Base-by-base conservation (phyloP, 2,888 invertebrate species). In the Apeira syringaria region DNA sequence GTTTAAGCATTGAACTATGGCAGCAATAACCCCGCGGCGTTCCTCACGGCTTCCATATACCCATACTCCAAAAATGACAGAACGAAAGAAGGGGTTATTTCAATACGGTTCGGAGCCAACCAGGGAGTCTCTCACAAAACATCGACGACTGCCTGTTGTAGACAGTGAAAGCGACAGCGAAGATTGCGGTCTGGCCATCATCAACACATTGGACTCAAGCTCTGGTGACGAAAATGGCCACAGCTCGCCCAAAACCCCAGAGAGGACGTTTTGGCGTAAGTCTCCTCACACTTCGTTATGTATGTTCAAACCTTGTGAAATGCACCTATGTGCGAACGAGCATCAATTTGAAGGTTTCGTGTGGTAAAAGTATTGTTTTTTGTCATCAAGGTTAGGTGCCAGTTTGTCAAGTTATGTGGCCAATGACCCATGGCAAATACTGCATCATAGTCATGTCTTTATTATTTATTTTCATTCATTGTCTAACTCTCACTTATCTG, bases 1-100 rank as follows among this genome's bases (percentile, higher is more conserved):
- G 6, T 46, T 15, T 26, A 27, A 61, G 49, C 59, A 52, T 58
- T 47, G 17, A 56, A 56, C 53, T 15, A 89, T 88, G 88, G 74
- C 88, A 55, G 68, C 80, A 54, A 68, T 63, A 47, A 88, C 90
- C 12, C 90, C 90, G 7, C 72, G 86, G 25, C 80, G 87, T 41
- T 84, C 85, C 9, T 56, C 78, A 43, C 76, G 87, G 6, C 52
- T 75, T 42, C 76, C 80, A 5, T 78, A 81, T 40, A 75, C 57
- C 29, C 87, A 90, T 51, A 93, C 93, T 1, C 92, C 93, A 1
- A 91, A 91, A 60, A 83, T 93, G 70, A 87, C 92, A 0, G 92
- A 92, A 53, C 86, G 93, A 15, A 92, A 94, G 61, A 91, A 93
- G 52, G 91, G 92, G 52, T 80, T 94, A 51, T 94, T 94, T 61